phyloP scores from a whole-genome alignment of 2,797 vertebrate species.

The Sebastes iracundus region DNA sequence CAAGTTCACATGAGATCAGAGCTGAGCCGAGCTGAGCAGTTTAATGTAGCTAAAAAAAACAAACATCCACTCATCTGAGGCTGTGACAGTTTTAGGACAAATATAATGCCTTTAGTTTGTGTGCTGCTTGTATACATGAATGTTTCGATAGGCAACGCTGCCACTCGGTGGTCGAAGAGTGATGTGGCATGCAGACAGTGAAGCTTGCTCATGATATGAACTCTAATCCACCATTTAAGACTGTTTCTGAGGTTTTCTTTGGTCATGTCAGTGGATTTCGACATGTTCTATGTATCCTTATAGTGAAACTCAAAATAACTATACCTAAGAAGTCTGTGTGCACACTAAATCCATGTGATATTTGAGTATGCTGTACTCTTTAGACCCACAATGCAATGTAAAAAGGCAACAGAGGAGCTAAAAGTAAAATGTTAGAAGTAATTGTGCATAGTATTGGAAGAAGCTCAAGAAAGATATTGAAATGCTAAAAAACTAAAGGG shows the following conservation, averaged over 20 bases:
- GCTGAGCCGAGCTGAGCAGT: not conserved
- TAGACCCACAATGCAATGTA: not conserved
- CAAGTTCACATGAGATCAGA: not conserved
- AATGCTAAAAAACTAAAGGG: not conserved
- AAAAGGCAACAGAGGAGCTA: not conserved
- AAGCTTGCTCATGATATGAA: not conserved
- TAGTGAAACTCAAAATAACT: not conserved
- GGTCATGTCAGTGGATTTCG: not conserved
- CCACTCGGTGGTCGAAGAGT: not conserved
- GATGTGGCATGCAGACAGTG: not conserved
- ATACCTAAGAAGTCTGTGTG: not conserved
- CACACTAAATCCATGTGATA: not conserved
- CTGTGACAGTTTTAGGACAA: not conserved
- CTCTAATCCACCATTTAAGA: not conserved
- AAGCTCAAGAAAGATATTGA: not conserved
- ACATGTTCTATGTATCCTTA: not conserved
- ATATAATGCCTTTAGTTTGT: not conserved
- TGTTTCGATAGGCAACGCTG: not conserved
- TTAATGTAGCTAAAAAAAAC: not conserved
- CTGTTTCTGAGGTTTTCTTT: not conserved
- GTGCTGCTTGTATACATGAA: fast-evolving
- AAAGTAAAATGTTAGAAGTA: not conserved
- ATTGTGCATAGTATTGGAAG: not conserved
- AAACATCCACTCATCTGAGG: not conserved
- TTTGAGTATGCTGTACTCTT: not conserved